These are phyloP conservation scores for Chaetoderma sp. DNA, from an alignment of 2,888 invertebrate species.

Conservation along the genomic window DNA sequence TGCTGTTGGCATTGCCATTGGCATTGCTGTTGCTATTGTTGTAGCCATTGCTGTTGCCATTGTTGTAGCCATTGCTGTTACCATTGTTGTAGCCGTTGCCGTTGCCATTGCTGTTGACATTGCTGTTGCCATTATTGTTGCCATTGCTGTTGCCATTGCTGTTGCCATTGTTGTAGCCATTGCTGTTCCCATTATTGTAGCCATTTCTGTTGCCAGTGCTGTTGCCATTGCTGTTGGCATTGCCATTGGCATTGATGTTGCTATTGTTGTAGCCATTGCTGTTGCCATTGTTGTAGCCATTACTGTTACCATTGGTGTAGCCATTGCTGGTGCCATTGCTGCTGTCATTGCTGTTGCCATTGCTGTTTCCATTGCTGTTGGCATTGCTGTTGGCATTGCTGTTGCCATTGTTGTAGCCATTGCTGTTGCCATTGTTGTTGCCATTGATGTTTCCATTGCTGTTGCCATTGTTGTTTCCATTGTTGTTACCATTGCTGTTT, in stretches of 20 bases:
- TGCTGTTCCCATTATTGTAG: neutral
- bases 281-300: neutral
- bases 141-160: neutral
- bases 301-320: neutral
- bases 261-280: neutral
- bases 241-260: neutral
- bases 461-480: neutral
- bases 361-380: neutral
- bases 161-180: neutral
- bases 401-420: constrained; percentile 1
- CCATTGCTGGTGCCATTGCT: neutral
- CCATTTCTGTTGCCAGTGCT: neutral
- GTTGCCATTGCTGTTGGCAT: neutral
- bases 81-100: neutral
- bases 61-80: neutral
- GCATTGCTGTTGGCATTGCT: neutral
- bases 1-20: neutral
- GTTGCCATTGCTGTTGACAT: constrained; percentile 1
- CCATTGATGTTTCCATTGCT: neutral
- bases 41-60: neutral
- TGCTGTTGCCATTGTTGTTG: neutral
- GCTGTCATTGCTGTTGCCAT: constrained; percentile 9
- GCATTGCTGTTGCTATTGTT: neutral
- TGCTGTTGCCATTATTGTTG: constrained; percentile 1
- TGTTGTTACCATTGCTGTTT: neutral